These are phyloP conservation scores for Ephialtes manifestator DNA, from an alignment of 2,888 invertebrate genomes.

Conservation along the genomic window DNA sequence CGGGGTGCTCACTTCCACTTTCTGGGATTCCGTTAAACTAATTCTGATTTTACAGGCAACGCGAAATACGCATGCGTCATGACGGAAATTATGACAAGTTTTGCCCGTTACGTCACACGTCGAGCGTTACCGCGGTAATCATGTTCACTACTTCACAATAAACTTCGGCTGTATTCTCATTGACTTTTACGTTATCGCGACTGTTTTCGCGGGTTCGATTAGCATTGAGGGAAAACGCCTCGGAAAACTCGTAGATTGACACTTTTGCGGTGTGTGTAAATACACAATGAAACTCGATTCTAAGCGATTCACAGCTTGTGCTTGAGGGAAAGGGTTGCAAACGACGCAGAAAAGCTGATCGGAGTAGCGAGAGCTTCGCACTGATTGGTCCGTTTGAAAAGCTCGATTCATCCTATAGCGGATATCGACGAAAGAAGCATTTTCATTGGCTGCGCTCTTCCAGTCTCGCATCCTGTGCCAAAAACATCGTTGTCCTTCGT, in stretches of 20 bases:
- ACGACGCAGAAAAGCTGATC: slow-evolving; percentile 18
- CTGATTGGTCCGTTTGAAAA: slow-evolving; percentile 45
- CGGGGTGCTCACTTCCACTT: slow-evolving; percentile 76
- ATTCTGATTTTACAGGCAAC: slow-evolving; percentile 79
- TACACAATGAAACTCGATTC: neutral
- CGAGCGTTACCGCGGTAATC: slow-evolving; percentile 75
- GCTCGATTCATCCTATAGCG: slow-evolving; percentile 32
- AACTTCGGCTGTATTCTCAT: neutral
- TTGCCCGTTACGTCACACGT: slow-evolving; percentile 73
- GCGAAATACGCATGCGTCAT: slow-evolving; percentile 82
- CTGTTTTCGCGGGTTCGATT: neutral
- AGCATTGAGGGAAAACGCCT: neutral
- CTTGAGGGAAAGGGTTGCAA: slow-evolving; percentile 11
- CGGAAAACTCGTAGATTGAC: no score
- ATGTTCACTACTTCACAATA: slow-evolving; percentile 73
- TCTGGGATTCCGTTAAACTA: slow-evolving; percentile 83
- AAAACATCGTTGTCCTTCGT: slow-evolving; percentile 1
- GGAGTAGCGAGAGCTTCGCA: neutral
- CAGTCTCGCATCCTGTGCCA: neutral
- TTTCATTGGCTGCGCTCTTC: slow-evolving; percentile 8
- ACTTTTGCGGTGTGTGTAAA: neutral
- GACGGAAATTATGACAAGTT: slow-evolving; percentile 76
- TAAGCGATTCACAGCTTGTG: neutral
- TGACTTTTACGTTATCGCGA: neutral
- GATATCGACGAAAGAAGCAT: slow-evolving; percentile 16